Evolutionary conservation across 1,140 invertebrate genomes (phyloP), one percentile per base, ranked within the genome.

Genomic region (Lucilia cuprina): DNA sequence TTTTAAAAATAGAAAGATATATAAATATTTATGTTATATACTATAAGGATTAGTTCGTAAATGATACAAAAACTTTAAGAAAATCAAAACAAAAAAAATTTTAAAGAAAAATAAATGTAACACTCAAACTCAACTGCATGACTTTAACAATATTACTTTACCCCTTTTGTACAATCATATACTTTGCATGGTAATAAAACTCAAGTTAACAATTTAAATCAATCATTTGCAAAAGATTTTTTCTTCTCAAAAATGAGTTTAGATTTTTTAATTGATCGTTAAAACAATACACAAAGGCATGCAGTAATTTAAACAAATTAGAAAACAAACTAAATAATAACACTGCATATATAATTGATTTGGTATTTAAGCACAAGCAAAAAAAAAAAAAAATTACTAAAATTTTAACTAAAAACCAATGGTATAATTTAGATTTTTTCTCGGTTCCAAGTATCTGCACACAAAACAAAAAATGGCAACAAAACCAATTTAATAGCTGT

Each of bases 291-390:
- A 65, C 5, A 70, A 70, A 70, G n/a, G 65, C 65, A 70, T 19
- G n/a, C 65, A 70, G 8, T 70, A 70, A 70, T 70, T 70, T 70
- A 70, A 70, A 25, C 65, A 70, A 70, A 70, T 70, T 70, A 70
- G 65, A 70, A 70, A 70, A 70, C 65, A 70, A 70, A 70, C 19
- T 70, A 25, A 70, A 70, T 70, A 70, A 21, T 70, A 70, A 21
- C 21, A 70, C 65, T 70, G 65, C 65, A 70, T 10, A 70, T 17
- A 60, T 70, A 70, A 70, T 70, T 70, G 65, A 9, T 21, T 21
- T 70, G 65, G n/a, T 70, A 70, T 70, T 70, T 70, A 25, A 25
- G 17, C 50, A 13, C 50, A 5, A 55, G 17, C 50, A 70, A 70
- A 70, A 70, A 70, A 19, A 70, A 10, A 41, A 41, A 41, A 41